These are phyloP conservation scores for Melanocharis versteri DNA, from an alignment of 2,113 vertebrate genomes.

Conservation along the genomic window DNA sequence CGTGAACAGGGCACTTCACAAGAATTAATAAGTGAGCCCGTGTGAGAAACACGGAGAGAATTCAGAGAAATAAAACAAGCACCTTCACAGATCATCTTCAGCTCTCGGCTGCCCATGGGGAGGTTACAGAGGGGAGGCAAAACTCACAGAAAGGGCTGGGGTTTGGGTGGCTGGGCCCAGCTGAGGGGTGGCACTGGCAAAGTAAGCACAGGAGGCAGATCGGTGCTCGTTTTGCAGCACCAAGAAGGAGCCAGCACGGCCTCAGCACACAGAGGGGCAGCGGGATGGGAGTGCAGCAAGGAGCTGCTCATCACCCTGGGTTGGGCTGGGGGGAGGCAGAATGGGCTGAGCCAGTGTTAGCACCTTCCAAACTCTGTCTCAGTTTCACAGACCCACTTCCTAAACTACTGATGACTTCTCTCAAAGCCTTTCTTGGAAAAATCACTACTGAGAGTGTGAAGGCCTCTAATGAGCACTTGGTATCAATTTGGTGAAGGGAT, in stretches of 20 bases:
- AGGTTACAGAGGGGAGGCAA: neutral
- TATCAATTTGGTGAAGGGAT: neutral
- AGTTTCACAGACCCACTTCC: neutral
- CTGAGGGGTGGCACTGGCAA: neutral
- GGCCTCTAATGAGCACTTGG: neutral
- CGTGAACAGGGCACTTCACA: neutral
- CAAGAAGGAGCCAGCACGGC: neutral
- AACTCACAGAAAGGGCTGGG: neutral
- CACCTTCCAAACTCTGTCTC: neutral
- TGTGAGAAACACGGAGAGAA: neutral
- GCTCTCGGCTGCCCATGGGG: neutral
- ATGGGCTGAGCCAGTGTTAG: neutral
- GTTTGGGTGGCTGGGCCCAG: neutral
- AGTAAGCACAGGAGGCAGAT: neutral
- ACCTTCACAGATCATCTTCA: neutral
- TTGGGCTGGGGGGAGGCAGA: neutral
- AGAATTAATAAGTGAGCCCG: neutral
- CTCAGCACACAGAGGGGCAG: neutral
- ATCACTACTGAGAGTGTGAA: neutral
- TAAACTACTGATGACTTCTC: neutral
- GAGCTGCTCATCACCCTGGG: fast-evolving
- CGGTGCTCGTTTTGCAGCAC: neutral
- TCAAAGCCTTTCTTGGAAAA: neutral
- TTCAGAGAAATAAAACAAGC: neutral
- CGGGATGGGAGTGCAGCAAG: fast-evolving